Evolutionary conservation across 2,888 invertebrate species (phyloP), one percentile per base, ranked within the genome.

Genomic region (Branchellion lobata): DNA sequence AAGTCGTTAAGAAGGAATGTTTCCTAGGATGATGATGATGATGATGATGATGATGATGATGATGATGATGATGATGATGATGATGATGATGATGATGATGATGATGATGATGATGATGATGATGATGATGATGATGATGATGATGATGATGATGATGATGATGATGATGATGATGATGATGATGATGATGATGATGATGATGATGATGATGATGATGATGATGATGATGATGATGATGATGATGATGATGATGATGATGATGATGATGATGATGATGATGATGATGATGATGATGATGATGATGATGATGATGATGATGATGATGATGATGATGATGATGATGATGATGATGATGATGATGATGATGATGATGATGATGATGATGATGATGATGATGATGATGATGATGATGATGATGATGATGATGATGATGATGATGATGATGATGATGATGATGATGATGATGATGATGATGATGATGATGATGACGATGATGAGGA

Each of bases 81-180:
- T 47, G 77, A 77, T 77, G 31, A 65, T 68, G 68, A 78, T 78
- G 78, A 69, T 78, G 78, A 78, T 78, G 78, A 69, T 78, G 68
- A 78, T 78, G 34, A 78, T 72, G 79, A 79, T 72, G 79, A 79
- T 72, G 79, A 79, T 47, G 78, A 78, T 78, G 71, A 51, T 73
- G 79, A 71, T 29, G 83, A 83, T 31, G 82, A 83, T 72, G 82
- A 83, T 8, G 83, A 81, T 36, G 82, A 81, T 79, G 83, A 83
- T 53, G 82, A 80, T 33, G 80, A 78, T 75, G 79, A 78, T 33
- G 81, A 80, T 8, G 65, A 80, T 31, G 83, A 81, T 61, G 81
- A 81, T 36, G 82, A 83, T 24, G 61, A 47, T 61, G 78, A 74
- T 65, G 76, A 74, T 24, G 80, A 80, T 24, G 73, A 36, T 34